Conservation (phyloP, 1,140 invertebrate genomes). For the Pygmarrhopalites habei region DNA sequence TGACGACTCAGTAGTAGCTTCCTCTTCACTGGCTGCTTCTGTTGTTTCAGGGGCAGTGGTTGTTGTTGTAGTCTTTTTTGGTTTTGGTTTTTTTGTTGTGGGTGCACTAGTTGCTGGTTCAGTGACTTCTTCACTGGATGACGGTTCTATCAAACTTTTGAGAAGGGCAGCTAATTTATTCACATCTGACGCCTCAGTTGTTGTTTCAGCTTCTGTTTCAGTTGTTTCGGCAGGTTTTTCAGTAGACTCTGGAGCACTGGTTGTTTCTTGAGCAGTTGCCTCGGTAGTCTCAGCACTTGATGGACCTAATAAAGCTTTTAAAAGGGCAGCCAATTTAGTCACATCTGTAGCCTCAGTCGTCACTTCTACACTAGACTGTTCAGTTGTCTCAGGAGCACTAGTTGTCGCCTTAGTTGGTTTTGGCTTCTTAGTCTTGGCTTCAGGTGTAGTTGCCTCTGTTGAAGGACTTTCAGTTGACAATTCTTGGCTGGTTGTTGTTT, state of each 20-base stretch:
- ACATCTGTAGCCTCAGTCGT: not conserved
- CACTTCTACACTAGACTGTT: not conserved
- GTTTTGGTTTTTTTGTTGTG: not conserved
- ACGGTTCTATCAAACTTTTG: no score
- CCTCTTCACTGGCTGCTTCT: not conserved
- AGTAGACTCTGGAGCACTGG: not conserved
- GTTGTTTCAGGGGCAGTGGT: not conserved
- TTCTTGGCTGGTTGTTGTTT: not conserved
- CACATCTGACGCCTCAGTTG: not conserved
- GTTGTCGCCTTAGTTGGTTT: no score
- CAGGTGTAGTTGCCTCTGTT: no score
- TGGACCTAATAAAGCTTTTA: not conserved
- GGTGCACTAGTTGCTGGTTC: not conserved
- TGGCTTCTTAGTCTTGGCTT: no score
- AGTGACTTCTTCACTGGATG: no score
- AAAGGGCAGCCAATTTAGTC: not conserved
- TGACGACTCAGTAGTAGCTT: conserved; percentile 3
- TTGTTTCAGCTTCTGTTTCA: not conserved
- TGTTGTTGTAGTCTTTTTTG: not conserved
- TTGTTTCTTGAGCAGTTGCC: not conserved
- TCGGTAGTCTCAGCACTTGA: not conserved
- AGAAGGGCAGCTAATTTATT: not conserved
- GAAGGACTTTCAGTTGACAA: no score
- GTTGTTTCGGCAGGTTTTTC: not conserved
- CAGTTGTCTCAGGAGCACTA: not conserved